These are phyloP conservation scores for Eristalis arbustorum DNA, from an alignment of 2,888 invertebrate species.

Conservation along the genomic window DNA sequence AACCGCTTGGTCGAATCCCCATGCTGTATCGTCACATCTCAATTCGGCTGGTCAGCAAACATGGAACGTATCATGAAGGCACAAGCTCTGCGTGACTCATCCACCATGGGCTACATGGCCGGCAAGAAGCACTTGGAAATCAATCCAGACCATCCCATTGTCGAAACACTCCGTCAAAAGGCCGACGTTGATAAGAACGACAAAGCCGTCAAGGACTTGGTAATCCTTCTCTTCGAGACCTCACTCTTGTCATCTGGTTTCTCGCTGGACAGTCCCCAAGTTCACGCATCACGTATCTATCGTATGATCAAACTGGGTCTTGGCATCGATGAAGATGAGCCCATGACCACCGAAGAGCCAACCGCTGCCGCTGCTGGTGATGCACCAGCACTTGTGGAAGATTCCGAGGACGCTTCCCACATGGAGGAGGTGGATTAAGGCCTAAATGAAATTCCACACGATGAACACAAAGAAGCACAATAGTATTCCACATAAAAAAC, in stretches of 20 bases:
- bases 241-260: conserved; percentile 98
- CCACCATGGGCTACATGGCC: conserved; percentile 99
- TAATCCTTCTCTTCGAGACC: conserved; percentile 97
- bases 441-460: conserved; percentile 17
- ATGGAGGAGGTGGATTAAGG: conserved; percentile 99
- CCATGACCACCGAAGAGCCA: conserved; percentile 86
- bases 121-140: conserved; percentile 99
- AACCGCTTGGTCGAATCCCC: conserved; percentile 98
- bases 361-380: conserved; percentile 83
- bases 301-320: conserved; percentile 99
- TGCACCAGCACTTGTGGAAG: conserved; percentile 91
- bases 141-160: conserved; percentile 96
- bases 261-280: conserved; percentile 95
- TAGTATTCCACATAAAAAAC: conserved; percentile 47
- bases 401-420: conserved; percentile 93
- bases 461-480: conserved; percentile 45
- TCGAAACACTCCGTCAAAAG: conserved; percentile 94
- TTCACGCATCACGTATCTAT: conserved; percentile 97
- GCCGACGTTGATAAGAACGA: conserved; percentile 98
- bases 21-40: conserved; percentile 99
- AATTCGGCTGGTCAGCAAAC: conserved; percentile 99
- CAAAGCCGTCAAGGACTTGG: conserved; percentile 98
- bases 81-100: conserved; percentile 96
- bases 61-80: conserved; percentile 99
- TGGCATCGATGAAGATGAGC: conserved; percentile 97